These are phyloP conservation scores for Rhingia campestris DNA, from an alignment of 2,888 invertebrate genomes.

Conservation along the genomic window DNA sequence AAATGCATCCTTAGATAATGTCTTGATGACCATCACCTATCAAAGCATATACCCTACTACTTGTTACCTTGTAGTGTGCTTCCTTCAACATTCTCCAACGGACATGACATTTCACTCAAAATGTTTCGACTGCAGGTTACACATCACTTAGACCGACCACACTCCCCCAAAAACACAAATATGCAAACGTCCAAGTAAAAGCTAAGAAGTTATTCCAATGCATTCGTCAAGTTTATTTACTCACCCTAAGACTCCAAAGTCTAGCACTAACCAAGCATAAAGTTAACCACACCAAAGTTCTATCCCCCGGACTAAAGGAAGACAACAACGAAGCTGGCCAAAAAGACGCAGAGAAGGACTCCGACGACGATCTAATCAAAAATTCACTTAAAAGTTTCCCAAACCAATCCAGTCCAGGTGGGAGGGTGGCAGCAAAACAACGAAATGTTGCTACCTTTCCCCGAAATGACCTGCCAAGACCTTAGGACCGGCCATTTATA, in stretches of 20 bases:
- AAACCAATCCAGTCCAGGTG: constrained; percentile 7
- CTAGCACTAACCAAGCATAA: constrained; percentile 34
- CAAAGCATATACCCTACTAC: constrained; percentile 8
- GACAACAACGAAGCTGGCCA: constrained; percentile 34
- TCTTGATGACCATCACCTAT: background rate
- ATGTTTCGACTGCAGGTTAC: constrained; percentile 43
- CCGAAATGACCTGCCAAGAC: constrained; percentile 69
- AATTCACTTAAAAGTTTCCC: constrained; percentile 71
- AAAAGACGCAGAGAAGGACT: constrained; percentile 17
- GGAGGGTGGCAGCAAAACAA: constrained; percentile 20
- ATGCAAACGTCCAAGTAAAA: constrained; percentile 41
- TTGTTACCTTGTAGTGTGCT: constrained; percentile 12
- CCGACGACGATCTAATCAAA: constrained; percentile 70
- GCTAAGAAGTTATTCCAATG: constrained; percentile 52
- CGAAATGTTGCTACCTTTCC: constrained; percentile 58
- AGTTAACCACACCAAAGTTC: constrained; percentile 67
- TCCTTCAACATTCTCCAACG: background rate
- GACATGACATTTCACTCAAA: constrained; percentile 49
- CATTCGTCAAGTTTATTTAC: constrained; percentile 67
- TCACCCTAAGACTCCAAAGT: constrained; percentile 27
- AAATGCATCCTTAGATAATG: background rate
- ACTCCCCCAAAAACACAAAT: background rate
- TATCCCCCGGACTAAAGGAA: background rate
- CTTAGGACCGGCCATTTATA: constrained; percentile 57
- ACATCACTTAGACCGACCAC: background rate